Evolutionary conservation across 2,113 vertebrate genomes (phyloP), one percentile per base, ranked within the genome.

Genomic region (Smithornis capensis): DNA sequence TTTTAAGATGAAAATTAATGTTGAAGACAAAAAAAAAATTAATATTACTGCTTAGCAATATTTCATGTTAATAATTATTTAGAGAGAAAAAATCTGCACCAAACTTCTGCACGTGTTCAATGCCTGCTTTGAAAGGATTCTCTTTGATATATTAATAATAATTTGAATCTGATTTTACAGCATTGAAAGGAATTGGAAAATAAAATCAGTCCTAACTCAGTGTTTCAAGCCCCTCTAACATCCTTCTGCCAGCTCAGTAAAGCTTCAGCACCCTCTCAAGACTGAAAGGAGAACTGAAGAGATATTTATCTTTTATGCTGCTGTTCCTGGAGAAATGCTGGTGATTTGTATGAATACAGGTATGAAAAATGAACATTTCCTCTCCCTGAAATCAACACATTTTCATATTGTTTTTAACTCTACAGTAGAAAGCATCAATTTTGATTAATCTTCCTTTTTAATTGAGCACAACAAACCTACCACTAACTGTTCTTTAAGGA

Each of bases 181-280:
- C 55, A 60, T 4, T 53, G 78, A 84, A 55, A 94, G 53, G 55
- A 82, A 75, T 7, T 60, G 27, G 55, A 35, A 84, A 62, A 62
- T 24, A 33, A n/a, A 62, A 53, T 33, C 7, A 23, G 50, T 19
- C 33, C 28, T 42, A 78, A 33, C 25, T 1, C 6, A 83, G 55
- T 52, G 73, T 87, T 80, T 18, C 27, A 69, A 57, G 76, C 22
- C 19, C 29, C 24, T 49, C 24, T 56, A 5, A 4, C 47, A 33
- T 37, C 29, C 40, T 33, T 40, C 56, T 85, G 55, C 64, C 47
- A 53, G 16, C 24, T 49, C 68, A 45, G 81, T 63, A 82, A 87
- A 65, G 44, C 69, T 88, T 40, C 84, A 97, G 90, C 92, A 92
- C 89, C 95, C 97, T 68, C 95, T 95, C 70, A 90, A 91, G 97